phyloP scores from a whole-genome alignment of 2,797 vertebrate species.

The Falco columbarius region DNA sequence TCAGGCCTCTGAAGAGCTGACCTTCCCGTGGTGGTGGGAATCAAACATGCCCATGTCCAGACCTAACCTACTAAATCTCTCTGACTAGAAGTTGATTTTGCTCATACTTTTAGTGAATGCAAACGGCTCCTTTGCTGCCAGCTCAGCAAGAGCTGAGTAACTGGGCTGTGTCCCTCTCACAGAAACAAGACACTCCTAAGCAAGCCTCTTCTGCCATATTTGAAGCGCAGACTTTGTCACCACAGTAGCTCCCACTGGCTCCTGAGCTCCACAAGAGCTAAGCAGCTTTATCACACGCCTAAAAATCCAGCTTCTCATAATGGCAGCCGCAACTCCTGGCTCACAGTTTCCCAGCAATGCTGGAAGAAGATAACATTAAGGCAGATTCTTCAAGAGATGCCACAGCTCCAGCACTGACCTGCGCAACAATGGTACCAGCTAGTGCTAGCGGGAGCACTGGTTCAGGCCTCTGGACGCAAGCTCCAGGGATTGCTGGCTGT shows the following conservation, averaged over 20 bases:
- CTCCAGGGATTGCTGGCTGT: not conserved
- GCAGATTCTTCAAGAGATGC: not conserved
- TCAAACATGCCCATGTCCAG: not conserved
- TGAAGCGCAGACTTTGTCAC: not conserved
- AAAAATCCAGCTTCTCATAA: not conserved
- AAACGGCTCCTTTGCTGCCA: not conserved
- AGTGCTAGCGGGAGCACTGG: rapidly evolving
- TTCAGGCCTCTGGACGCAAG: not conserved
- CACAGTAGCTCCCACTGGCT: not conserved
- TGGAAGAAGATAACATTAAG: not conserved
- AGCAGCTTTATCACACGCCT: not conserved
- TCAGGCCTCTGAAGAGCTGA: not conserved
- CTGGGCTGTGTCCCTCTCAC: no score
- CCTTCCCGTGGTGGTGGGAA: rapidly evolving
- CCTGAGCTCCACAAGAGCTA: not conserved
- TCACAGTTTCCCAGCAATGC: not conserved
- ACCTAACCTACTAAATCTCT: not conserved
- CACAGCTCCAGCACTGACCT: not conserved
- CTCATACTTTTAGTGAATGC: not conserved
- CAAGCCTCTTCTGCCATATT: not conserved
- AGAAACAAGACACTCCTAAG: not conserved
- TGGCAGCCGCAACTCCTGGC: not conserved
- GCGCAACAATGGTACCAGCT: not conserved
- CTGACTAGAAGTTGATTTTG: not conserved
- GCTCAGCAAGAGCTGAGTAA: not conserved